A percentile compares a stretch with the other conserved stretches of the same genome.
phyloP scores from a whole-genome alignment of 2,113 vertebrate genomes.

The Dunckerocampus dactyliophorus region DNA sequence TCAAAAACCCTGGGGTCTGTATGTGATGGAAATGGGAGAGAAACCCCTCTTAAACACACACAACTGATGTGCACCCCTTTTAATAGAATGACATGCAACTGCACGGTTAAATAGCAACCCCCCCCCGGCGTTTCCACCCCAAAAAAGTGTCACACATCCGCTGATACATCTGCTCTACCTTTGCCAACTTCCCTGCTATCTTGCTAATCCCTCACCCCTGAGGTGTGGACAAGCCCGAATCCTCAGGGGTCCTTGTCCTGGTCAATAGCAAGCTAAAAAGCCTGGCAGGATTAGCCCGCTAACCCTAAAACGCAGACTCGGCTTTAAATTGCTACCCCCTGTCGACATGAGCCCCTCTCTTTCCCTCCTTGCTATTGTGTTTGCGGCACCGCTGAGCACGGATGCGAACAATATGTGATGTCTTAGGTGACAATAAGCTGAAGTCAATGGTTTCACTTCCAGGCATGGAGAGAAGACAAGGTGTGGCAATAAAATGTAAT shows the following conservation, averaged over 20 bases:
- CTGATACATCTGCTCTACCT: conserved; percentile 29
- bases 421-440: conserved; percentile 54
- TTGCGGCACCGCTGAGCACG: conserved; percentile 42
- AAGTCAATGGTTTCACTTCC: conserved; percentile 58
- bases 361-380: conserved; percentile 44
- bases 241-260: conserved; percentile 66
- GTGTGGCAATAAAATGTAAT: conserved; percentile 30
- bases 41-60: conserved; percentile 41
- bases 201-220: conserved; percentile 72
- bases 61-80: conserved; percentile 14
- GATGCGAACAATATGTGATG: conserved; percentile 62
- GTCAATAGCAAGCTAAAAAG: conserved; percentile 70
- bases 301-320: conserved; percentile 73
- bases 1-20: conserved; percentile 57
- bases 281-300: conserved; percentile 67
- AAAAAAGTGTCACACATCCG: conserved; percentile 38
- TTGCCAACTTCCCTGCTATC: conserved; percentile 58
- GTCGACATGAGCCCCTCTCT: conserved; percentile 45
- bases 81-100: conserved; percentile 18
- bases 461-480: conserved; percentile 20
- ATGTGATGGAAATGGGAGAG: conserved; percentile 27
- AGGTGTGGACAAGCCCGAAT: conserved; percentile 74
- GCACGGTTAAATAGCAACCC: conserved; percentile 3
- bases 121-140: conserved; percentile 15
- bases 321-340: conserved; percentile 64